phyloP scores from a whole-genome alignment of 2,113 vertebrate genomes.

The Chauna torquata region DNA sequence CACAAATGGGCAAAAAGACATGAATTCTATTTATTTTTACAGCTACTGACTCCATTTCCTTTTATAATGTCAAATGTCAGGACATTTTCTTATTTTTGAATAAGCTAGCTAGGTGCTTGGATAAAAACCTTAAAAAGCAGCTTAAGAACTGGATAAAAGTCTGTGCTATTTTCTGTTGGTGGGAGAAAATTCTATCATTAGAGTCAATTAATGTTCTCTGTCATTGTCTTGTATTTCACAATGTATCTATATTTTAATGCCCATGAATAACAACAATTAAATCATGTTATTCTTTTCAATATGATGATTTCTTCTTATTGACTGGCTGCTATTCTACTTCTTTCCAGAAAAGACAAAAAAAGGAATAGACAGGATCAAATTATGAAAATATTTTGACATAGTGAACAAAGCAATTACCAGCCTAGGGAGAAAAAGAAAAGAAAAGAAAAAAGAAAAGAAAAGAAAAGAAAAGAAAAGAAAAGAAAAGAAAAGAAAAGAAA shows the following conservation, averaged over 20 bases:
- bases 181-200: constrained; percentile 14
- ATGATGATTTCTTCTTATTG: constrained; percentile 7
- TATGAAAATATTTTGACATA: neutral
- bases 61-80: constrained; percentile 65
- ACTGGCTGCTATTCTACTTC: constrained; percentile 1
- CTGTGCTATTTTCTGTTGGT: constrained; percentile 60
- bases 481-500: neutral
- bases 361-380: neutral
- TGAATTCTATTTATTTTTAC: constrained; percentile 59
- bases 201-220: constrained; percentile 32
- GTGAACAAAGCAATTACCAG: neutral
- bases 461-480: neutral
- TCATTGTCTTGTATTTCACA: constrained; percentile 63
- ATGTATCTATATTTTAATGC: constrained; percentile 56
- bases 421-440: neutral
- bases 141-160: constrained; percentile 69
- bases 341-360: neutral
- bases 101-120: constrained; percentile 74
- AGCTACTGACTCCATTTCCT: constrained; percentile 53
- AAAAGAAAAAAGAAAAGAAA: neutral
- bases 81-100: constrained; percentile 69
- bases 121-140: constrained; percentile 69
- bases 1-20: constrained; percentile 20
- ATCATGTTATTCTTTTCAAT: constrained; percentile 60
- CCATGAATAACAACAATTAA: constrained; percentile 62